phyloP scores from a whole-genome alignment of 2,113 vertebrate genomes.

The Sterrhoptilus dennistouni region DNA sequence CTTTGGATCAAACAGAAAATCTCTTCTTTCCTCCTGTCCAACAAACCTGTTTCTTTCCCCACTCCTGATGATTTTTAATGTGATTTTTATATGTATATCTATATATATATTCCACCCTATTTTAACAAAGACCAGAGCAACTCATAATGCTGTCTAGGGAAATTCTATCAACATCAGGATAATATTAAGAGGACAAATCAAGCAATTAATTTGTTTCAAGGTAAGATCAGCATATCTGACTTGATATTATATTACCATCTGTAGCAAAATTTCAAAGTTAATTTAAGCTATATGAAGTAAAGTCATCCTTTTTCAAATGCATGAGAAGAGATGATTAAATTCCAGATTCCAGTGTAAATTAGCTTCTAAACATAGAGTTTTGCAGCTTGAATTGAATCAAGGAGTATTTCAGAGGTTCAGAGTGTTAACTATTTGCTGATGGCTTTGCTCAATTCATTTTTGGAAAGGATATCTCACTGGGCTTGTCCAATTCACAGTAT shows the following conservation, averaged over 20 bases:
- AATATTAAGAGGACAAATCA: constrained; percentile 57
- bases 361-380: constrained; percentile 46
- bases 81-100: not conserved
- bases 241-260: constrained; percentile 62
- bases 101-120: not conserved
- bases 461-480: constrained; percentile 24
- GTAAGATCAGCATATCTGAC: constrained; percentile 64
- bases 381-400: constrained; percentile 30
- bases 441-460: not conserved
- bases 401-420: constrained; percentile 23
- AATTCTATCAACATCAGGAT: constrained; percentile 53
- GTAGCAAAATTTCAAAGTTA: constrained; percentile 67
- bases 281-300: constrained; percentile 33
- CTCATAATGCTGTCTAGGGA: constrained; percentile 28
- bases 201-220: constrained; percentile 74
- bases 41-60: not conserved
- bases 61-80: not conserved
- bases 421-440: constrained; percentile 56
- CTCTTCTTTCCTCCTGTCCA: not conserved
- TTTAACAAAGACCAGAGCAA: not conserved
- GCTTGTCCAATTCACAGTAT: constrained; percentile 43
- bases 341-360: constrained; percentile 66
- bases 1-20: not conserved
- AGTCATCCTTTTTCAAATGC: constrained; percentile 51
- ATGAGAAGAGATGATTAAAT: constrained; percentile 68